Percentiles rank a stretch among this genome's conserved stretches.
Evolutionary conservation across 2,113 vertebrate genomes (phyloP).

Genomic region (Riparia riparia): DNA sequence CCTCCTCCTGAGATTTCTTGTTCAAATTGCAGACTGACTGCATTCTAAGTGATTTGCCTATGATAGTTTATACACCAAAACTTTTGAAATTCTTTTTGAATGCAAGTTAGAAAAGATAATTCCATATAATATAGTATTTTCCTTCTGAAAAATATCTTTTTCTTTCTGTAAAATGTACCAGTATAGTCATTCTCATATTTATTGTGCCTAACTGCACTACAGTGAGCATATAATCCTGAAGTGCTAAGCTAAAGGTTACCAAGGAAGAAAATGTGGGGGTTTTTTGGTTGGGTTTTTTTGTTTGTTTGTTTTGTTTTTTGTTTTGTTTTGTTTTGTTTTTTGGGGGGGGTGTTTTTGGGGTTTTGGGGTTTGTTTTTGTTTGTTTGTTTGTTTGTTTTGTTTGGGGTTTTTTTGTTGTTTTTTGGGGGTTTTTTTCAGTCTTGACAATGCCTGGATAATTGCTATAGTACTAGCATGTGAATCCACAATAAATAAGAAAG

Average conservation of each 20-base stretch:
- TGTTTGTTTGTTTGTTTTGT: too few species aligned
- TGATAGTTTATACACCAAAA: not conserved
- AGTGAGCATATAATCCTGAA: conserved; percentile 7
- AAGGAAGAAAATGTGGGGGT: too few species aligned
- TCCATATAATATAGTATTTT: not conserved
- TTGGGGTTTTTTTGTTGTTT: too few species aligned
- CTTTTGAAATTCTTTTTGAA: not conserved
- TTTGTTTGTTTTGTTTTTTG: too few species aligned
- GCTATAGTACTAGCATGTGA: not conserved
- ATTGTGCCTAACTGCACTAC: not conserved
- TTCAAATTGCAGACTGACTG: not conserved
- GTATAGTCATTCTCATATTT: not conserved
- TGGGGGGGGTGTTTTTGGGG: too few species aligned
- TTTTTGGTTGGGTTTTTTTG: too few species aligned
- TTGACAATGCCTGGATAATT: conserved; percentile 33
- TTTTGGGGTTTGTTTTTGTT: too few species aligned
- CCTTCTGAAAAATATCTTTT: not conserved
- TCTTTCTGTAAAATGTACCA: not conserved
- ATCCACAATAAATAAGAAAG: conserved; percentile 17
- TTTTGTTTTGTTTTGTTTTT: too few species aligned
- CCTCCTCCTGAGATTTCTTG: not conserved
- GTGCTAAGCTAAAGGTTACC: conserved; percentile 7
- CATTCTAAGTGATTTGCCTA: not conserved
- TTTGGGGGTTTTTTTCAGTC: not conserved
- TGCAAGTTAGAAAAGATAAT: not conserved